phyloP scores from a whole-genome alignment of 2,113 vertebrate genomes.

The Aythya baeri region DNA sequence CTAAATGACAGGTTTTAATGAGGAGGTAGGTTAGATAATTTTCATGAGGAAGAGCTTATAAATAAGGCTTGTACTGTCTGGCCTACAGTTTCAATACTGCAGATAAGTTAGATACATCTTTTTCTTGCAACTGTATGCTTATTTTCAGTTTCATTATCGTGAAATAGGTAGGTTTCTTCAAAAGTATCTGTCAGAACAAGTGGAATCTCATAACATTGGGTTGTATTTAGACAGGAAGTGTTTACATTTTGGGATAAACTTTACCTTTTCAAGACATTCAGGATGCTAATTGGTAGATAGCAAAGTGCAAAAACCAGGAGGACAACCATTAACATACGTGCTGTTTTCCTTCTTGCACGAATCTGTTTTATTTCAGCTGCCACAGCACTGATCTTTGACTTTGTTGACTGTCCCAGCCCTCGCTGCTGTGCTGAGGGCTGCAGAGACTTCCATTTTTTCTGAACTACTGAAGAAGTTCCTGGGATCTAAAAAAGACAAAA shows the following conservation, averaged over 20 bases:
- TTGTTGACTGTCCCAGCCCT: constrained; percentile 77
- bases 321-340: constrained; percentile 96
- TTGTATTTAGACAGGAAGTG: neutral
- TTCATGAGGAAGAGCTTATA: neutral
- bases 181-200: neutral
- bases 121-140: neutral
- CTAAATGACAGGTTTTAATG: neutral
- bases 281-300: constrained; percentile 96
- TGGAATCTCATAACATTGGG: neutral
- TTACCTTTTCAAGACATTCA: constrained; percentile 97
- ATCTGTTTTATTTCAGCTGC: constrained; percentile 97
- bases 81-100: neutral
- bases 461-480: constrained; percentile 89
- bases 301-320: constrained; percentile 94
- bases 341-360: constrained; percentile 90
- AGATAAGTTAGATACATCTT: neutral
- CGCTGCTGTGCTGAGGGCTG: constrained; percentile 78
- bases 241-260: constrained; percentile 2
- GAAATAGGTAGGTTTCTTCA: neutral
- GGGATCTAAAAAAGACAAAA: constrained; percentile 84
- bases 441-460: constrained; percentile 90
- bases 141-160: neutral
- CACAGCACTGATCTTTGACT: constrained; percentile 83
- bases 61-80: neutral
- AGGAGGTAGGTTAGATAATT: neutral